Base-by-base conservation (phyloP, 53 echinoderm and acorn worm species). In the Echinometra lucunter region DNA sequence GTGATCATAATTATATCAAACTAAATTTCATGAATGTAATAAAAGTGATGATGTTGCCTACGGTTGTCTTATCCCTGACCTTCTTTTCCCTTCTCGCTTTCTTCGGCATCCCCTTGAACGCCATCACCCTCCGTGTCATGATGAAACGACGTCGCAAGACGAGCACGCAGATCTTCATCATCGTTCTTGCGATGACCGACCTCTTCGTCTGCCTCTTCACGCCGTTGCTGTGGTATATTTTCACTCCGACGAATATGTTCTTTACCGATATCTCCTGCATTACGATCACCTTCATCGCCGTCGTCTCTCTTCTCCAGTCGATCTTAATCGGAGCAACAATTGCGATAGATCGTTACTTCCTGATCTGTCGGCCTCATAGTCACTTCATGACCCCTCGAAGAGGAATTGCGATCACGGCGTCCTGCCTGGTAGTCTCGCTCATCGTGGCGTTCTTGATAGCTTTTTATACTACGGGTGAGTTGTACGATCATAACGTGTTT, bases 151-250 rank as follows among this genome's bases (percentile, higher is more conserved):
- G 72, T 72, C 92, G 92, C 12, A 92, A 92, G 37, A 92, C 92
- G 92, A 92, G 70, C 49, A 92, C 92, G 49, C 92, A 92, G 47
- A 32, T 92, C 70, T 92, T 92, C 92, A 70, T 70, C 45, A 44
- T 92, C 74, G 74, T 92, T 44, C 92, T 92, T 2, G 92, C 92
- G 12, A 67, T 92, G 45, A 92, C 92, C 25, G 92, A 92, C 53
- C 74, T 92, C 4, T 67, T 92, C 49, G 92, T 92, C 44, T 92
- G 92, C 74, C 13, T 92, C 17, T 25, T 45, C n/a, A 57, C 47
- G 49, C 92, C 92, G 37, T 28, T 92, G 37, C n/a, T 70, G 49
- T 92, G 92, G 92, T 92, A 34, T 53, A 53, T 92, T 25, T 70
- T 92, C 45, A 60, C 47, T 12, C 55, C 74, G 69, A 44, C 45